A percentile compares a stretch with the other conserved stretches of the same genome.
phyloP scores from a whole-genome alignment of 2,797 vertebrate species.

The Cercopithecus hamlyni region DNA sequence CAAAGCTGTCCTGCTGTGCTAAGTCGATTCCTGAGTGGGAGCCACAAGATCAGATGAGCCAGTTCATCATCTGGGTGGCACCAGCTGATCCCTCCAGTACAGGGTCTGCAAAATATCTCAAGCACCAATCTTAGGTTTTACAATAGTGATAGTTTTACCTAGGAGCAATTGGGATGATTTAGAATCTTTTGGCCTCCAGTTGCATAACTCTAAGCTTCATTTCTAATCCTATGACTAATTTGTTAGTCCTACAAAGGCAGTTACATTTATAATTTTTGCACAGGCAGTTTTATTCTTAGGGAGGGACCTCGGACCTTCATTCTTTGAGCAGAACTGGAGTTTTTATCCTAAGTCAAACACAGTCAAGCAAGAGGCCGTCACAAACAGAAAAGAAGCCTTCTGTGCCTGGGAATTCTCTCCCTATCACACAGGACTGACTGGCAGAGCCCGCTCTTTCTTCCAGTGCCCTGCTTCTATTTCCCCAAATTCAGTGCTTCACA shows the following conservation, averaged over 20 bases:
- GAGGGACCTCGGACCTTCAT: neutral
- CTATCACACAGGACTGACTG: accelerated
- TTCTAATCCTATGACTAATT: neutral
- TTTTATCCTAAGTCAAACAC: neutral
- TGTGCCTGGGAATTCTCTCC: neutral
- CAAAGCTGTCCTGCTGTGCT: too few species aligned
- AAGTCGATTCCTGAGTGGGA: too few species aligned
- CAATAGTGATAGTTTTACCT: neutral
- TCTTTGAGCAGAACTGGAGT: neutral
- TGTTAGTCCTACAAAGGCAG: neutral
- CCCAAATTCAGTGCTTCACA: neutral
- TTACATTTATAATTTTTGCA: neutral
- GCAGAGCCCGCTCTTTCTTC: neutral
- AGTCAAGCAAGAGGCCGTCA: neutral
- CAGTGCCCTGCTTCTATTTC: neutral
- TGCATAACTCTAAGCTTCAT: neutral
- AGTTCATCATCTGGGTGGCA: too few species aligned
- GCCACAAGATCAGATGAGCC: too few species aligned
- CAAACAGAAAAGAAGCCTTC: neutral
- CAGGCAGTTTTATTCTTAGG: neutral
- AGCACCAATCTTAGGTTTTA: too few species aligned
- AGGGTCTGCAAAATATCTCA: too few species aligned
- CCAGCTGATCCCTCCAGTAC: too few species aligned
- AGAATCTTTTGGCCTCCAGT: neutral
- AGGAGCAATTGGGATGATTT: neutral